These are phyloP conservation scores for Protonibea diacanthus DNA, from an alignment of 2,797 vertebrate genomes.

Conservation along the genomic window DNA sequence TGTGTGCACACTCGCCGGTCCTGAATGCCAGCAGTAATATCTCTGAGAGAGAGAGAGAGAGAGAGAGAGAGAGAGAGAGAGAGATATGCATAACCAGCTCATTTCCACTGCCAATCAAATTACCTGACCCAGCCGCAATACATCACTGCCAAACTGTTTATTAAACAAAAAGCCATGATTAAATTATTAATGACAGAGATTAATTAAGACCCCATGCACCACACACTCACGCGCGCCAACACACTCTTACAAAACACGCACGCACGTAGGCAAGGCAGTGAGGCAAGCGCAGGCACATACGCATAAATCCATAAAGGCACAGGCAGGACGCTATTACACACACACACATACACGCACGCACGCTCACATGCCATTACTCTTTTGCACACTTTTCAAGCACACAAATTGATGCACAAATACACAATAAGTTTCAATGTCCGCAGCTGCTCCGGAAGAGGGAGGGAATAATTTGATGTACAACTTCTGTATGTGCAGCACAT, in stretches of 20 bases:
- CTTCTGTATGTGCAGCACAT: constrained; percentile 37
- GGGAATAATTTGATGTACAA: constrained; percentile 37
- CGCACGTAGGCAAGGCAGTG: background rate
- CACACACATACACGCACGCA: background rate
- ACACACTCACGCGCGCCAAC: constrained; percentile 19
- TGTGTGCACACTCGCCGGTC: constrained; percentile 63
- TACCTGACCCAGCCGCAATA: constrained; percentile 84
- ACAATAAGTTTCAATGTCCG: constrained; percentile 35
- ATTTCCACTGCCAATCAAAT: constrained; percentile 85
- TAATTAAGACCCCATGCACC: constrained; percentile 78
- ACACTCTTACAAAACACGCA: constrained; percentile 4
- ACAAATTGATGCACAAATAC: constrained; percentile 34
- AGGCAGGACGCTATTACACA: constrained; percentile 13
- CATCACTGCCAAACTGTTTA: constrained; percentile 87
- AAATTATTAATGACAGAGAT: constrained; percentile 87
- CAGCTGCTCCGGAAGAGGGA: constrained; percentile 2
- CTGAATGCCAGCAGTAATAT: constrained; percentile 81
- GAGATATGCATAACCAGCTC: constrained; percentile 80
- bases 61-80: constrained; percentile 62
- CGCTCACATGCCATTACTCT: constrained; percentile 45
- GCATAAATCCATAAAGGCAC: constrained; percentile 26
- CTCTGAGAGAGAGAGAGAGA: constrained; percentile 49
- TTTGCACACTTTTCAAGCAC: constrained; percentile 28
- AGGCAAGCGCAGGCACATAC: constrained; percentile 4
- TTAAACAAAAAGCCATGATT: constrained; percentile 87